These are phyloP conservation scores for Chouioia cunea DNA, from an alignment of 2,888 invertebrate genomes.

Conservation along the genomic window DNA sequence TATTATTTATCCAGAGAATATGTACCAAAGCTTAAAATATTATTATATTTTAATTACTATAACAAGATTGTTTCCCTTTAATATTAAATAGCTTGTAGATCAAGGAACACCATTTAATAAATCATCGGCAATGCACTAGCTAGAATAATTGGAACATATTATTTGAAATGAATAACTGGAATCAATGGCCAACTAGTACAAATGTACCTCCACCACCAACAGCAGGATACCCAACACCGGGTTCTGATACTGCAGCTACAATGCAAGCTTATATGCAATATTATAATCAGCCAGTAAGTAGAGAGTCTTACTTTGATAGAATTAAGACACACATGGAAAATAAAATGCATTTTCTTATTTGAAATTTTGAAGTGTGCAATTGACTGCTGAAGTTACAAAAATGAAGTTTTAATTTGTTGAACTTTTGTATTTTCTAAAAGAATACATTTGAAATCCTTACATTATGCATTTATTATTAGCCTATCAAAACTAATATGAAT, in stretches of 20 bases:
- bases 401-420: too few species aligned
- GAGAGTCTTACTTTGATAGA: too few species aligned
- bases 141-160: conserved; percentile 47
- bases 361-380: too few species aligned
- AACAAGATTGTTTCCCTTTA: conserved; percentile 44
- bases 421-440: too few species aligned
- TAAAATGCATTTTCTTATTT: too few species aligned
- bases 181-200: conserved; percentile 63
- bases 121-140: conserved; percentile 61
- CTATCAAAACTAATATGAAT: too few species aligned
- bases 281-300: conserved; percentile 68
- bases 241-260: conserved; percentile 65
- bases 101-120: conserved; percentile 61
- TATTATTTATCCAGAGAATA: background rate
- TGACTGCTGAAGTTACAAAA: too few species aligned
- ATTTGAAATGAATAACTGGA: conserved; percentile 66
- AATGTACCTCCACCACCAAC: conserved; percentile 66
- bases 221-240: conserved; percentile 61
- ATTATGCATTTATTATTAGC: too few species aligned
- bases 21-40: background rate
- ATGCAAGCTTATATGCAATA: conserved; percentile 68
- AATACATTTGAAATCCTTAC: too few species aligned
- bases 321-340: too few species aligned
- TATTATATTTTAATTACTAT: conserved; percentile 28
- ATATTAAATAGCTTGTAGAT: conserved; percentile 49